Evolutionary conservation across 2,113 vertebrate species (phyloP).

Genomic region (Microcebus tavaratra): DNA sequence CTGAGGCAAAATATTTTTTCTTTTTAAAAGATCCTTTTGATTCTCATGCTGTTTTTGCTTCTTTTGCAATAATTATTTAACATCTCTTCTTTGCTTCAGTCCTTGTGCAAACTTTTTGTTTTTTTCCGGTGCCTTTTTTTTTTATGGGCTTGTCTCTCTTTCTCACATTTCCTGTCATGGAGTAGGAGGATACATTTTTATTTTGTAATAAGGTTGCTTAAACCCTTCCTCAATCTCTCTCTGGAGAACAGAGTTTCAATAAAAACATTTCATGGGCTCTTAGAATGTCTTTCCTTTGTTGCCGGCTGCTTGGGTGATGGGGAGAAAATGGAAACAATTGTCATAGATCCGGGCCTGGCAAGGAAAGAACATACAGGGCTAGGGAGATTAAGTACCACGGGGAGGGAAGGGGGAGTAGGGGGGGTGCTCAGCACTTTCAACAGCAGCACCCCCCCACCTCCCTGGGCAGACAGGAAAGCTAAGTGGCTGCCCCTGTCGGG

Average conservation of each 20-base stretch:
- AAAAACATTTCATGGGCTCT: conserved; percentile 69
- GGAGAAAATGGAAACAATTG: conserved; percentile 56
- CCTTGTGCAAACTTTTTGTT: background rate
- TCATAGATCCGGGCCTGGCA: conserved; percentile 19
- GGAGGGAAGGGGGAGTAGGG: background rate
- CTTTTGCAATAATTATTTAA: conserved; percentile 49
- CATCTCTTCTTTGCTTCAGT: background rate
- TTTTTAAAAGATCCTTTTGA: conserved; percentile 32
- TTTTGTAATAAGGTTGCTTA: conserved; percentile 50
- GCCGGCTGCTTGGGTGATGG: conserved; percentile 56
- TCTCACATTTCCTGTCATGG: conserved; percentile 72
- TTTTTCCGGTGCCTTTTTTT: conserved; percentile 32
- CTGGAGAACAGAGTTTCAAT: conserved; percentile 77
- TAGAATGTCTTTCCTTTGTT: conserved; percentile 66
- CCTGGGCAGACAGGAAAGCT: conserved; percentile 27
- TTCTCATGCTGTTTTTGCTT: conserved; percentile 18
- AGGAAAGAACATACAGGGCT: conserved; percentile 28
- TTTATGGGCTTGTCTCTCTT: conserved; percentile 52
- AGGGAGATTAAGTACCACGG: conserved; percentile 46
- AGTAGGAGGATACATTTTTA: conserved; percentile 71
- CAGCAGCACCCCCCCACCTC: background rate
- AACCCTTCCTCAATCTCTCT: conserved; percentile 77
- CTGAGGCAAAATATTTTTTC: background rate
- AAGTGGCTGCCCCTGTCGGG: background rate
- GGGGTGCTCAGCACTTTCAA: background rate